Conservation (phyloP, 2,888 invertebrate genomes). For the Leptura quadrifasciata region DNA sequence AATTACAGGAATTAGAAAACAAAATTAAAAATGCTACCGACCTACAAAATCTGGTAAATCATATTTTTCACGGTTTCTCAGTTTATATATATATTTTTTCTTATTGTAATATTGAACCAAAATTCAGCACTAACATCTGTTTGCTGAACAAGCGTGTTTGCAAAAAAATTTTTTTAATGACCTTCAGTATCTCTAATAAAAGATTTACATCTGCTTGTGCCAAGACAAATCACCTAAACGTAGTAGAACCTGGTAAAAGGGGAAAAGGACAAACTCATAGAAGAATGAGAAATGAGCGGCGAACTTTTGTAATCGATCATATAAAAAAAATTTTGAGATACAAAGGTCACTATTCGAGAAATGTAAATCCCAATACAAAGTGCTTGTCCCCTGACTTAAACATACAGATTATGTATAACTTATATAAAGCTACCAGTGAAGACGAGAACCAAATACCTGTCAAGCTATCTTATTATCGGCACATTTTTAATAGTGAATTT, state of each 20-base stretch:
- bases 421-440: too few species aligned
- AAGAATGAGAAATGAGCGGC: conserved; percentile 26
- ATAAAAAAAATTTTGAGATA: conserved; percentile 30
- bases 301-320: too few species aligned
- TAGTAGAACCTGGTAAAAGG: conserved; percentile 30
- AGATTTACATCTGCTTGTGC: conserved; percentile 15
- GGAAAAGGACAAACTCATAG: conserved; percentile 37
- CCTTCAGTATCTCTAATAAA: conserved; percentile 4
- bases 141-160: conserved; percentile 26
- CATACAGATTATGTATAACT: conserved; percentile 31
- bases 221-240: too few species aligned
- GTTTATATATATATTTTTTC: too few species aligned
- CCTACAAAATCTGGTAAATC: too few species aligned
- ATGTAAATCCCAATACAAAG: conserved; percentile 25
- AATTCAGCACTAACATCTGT: conserved; percentile 27
- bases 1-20: too few species aligned
- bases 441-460: too few species aligned
- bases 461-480: too few species aligned
- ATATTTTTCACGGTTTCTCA: too few species aligned
- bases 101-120: not conserved
- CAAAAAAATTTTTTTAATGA: conserved; percentile 25
- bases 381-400: conserved; percentile 26
- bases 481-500: too few species aligned
- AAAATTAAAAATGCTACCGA: too few species aligned
- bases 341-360: conserved; percentile 36